Conservation (phyloP, 2,888 invertebrate species). For the Caenorhabditis angaria region DNA sequence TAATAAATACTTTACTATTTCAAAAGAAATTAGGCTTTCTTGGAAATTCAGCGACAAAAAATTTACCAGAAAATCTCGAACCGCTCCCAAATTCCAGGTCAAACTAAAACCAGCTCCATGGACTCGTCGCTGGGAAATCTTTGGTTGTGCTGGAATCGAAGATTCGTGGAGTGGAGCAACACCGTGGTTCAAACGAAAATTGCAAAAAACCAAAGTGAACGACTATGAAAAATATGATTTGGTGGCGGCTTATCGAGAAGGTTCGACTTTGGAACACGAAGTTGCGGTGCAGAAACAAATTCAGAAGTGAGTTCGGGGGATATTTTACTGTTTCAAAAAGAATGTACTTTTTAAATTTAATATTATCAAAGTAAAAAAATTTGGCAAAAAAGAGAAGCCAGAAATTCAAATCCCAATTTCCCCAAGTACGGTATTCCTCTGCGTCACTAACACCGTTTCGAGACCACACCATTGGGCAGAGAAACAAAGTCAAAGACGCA, state of each 20-base stretch:
- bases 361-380: no score
- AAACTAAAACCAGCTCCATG: constrained; percentile 81
- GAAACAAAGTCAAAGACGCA: no score
- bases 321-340: no score
- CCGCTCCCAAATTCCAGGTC: constrained; percentile 75
- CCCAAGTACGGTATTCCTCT: no score
- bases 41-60: no score
- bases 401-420: no score
- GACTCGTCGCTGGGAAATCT: constrained; percentile 82
- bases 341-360: no score
- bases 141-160: constrained; percentile 64
- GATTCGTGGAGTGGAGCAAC: constrained; percentile 66
- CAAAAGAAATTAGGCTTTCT: no score
- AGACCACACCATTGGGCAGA: no score
- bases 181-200: constrained; percentile 69
- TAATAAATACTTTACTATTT: no score
- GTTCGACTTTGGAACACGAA: constrained; percentile 64
- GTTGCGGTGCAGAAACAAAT: constrained; percentile 51
- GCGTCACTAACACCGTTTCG: no score
- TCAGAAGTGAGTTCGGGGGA: constrained; percentile 37
- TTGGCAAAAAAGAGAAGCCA: no score
- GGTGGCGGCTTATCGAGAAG: constrained; percentile 61
- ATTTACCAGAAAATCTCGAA: neutral
- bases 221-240: constrained; percentile 68
- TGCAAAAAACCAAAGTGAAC: constrained; percentile 58